These are phyloP conservation scores for Rana temporaria DNA, from an alignment of 2,113 vertebrate genomes.

Conservation along the genomic window DNA sequence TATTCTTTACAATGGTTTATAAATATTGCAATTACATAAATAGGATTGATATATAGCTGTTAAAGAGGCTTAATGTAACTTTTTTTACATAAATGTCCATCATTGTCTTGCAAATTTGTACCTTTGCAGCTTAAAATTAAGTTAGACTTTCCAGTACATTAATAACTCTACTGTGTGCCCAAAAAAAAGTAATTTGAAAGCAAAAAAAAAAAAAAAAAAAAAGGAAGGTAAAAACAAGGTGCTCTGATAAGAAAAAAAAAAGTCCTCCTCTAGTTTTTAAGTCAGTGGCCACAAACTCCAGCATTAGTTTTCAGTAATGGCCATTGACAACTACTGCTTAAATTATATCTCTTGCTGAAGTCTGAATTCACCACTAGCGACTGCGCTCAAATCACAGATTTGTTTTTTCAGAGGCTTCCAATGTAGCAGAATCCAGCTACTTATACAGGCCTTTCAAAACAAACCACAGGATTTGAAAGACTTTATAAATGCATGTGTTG, in stretches of 20 bases:
- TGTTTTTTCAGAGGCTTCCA: slow-evolving; percentile 29
- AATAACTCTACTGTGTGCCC: neutral
- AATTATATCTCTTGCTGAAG: slow-evolving; percentile 4
- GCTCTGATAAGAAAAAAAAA: slow-evolving; percentile 21
- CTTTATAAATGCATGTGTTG: slow-evolving; percentile 21
- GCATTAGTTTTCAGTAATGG: neutral
- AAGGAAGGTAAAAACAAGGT: slow-evolving; percentile 48
- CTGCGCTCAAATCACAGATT: slow-evolving; percentile 57
- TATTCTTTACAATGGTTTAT: slow-evolving; percentile 21
- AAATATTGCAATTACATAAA: slow-evolving; percentile 44
- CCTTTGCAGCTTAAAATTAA: slow-evolving; percentile 12
- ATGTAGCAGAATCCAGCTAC: slow-evolving; percentile 2
- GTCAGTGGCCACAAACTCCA: neutral
- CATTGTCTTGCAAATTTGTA: slow-evolving; percentile 50
- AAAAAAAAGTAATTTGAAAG: neutral
- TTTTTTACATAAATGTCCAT: slow-evolving; percentile 8
- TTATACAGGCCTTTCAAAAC: neutral
- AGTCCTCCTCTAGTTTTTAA: slow-evolving; percentile 14
- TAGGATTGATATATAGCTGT: slow-evolving; percentile 39
- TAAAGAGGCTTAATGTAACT: slow-evolving; percentile 49
- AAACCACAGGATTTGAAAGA: neutral
- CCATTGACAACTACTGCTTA: slow-evolving; percentile 12
- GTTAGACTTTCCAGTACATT: slow-evolving; percentile 12
- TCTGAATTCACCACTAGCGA: neutral
- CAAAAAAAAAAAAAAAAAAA: slow-evolving; percentile 22